Conservation (phyloP, 2,113 vertebrate species). For the Tachycineta bicolor region DNA sequence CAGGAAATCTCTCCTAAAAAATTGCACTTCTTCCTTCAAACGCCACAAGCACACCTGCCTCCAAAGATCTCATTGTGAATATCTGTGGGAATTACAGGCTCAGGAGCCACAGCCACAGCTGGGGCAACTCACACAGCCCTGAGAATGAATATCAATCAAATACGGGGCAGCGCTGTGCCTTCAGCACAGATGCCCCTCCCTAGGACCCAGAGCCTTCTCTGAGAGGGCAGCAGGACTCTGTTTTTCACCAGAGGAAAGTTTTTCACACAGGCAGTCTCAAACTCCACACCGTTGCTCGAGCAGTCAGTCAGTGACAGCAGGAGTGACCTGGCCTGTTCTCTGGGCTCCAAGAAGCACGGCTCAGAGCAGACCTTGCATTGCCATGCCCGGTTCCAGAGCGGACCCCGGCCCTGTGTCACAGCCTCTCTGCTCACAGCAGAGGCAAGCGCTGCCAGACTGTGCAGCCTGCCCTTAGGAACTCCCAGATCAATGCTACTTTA, state of each 20-base stretch:
- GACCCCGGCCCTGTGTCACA: neutral
- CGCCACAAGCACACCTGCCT: neutral
- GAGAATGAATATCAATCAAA: neutral
- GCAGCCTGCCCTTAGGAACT: neutral
- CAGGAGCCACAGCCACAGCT: neutral
- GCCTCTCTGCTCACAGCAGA: accelerated
- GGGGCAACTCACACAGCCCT: neutral
- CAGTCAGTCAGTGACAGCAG: neutral
- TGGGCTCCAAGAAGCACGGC: neutral
- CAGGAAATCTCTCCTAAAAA: neutral
- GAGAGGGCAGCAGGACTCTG: neutral
- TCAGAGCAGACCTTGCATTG: neutral
- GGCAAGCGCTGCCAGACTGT: accelerated
- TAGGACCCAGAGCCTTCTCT: neutral
- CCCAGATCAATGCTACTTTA: neutral
- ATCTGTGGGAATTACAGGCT: neutral
- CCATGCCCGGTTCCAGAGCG: neutral
- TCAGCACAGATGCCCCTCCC: neutral
- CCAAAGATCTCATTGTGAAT: neutral
- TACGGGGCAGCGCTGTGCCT: neutral
- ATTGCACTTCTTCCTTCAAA: neutral
- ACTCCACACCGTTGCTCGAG: accelerated
- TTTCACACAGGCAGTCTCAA: neutral
- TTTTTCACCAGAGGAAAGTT: neutral
- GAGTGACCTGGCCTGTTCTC: accelerated